Conservation (phyloP, 1,140 invertebrate species). For the Cotesia glomerata region DNA sequence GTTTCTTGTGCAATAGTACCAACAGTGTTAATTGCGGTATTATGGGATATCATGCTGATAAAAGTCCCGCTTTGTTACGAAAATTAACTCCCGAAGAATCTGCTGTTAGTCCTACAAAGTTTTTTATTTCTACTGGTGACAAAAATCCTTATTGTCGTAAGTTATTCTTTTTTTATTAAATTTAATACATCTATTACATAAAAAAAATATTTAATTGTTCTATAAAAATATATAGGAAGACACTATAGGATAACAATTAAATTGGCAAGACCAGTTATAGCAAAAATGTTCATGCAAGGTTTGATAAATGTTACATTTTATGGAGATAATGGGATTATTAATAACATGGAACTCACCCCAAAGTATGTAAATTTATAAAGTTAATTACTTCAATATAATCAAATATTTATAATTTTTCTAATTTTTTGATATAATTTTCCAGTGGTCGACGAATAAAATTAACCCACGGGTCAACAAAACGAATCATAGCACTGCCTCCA, state of each 20-base stretch:
- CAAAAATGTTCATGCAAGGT: constrained; percentile 84
- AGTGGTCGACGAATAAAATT: constrained; percentile 71
- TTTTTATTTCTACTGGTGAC: constrained; percentile 78
- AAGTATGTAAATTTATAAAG: constrained; percentile 52
- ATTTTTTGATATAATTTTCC: constrained; percentile 23
- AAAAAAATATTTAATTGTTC: neutral
- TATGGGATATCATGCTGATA: constrained; percentile 78
- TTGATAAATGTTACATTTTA: constrained; percentile 79
- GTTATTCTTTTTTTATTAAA: constrained; percentile 40
- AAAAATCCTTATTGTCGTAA: constrained; percentile 81
- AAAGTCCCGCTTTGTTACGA: constrained; percentile 67
- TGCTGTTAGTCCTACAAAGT: constrained; percentile 65
- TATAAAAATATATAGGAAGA: constrained; percentile 64
- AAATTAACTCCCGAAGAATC: constrained; percentile 63
- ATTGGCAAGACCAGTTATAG: constrained; percentile 76
- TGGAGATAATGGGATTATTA: constrained; percentile 75
- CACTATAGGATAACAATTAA: constrained; percentile 81
- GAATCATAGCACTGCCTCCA: constrained; percentile 76
- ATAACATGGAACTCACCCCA: constrained; percentile 79
- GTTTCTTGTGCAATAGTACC: constrained; percentile 78
- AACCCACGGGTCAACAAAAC: constrained; percentile 76
- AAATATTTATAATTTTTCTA: constrained; percentile 25
- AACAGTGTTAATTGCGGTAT: constrained; percentile 71
- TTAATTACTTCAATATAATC: constrained; percentile 25
- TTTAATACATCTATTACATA: too few species aligned